Base-by-base conservation (phyloP, 2,797 vertebrate genomes). In the Pteropus rufus region DNA sequence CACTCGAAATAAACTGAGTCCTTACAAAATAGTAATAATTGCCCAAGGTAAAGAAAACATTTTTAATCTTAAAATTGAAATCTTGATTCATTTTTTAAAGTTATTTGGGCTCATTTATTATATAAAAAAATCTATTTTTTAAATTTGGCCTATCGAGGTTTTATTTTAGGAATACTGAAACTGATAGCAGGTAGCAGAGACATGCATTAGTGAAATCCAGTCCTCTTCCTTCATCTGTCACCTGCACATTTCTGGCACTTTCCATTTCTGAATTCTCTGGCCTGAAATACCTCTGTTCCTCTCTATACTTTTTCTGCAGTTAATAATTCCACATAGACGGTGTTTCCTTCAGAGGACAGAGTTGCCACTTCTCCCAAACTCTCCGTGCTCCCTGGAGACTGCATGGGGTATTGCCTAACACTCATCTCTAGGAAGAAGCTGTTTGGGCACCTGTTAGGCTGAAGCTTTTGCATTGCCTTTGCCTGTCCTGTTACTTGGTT, bases 141-240 rank as follows among this genome's bases (percentile, higher is more conserved):
- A n/a, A 69, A 49, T 64, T 75, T 79, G 58, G 44, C 36, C 65
- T 65, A 54, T 24, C 34, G 39, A 89, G 11, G 3, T 44, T 89
- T 94, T 85, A 62, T 87, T 91, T 83, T 26, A 73, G 56, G 46
- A 93, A 91, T 41, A 49, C 11, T 81, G 81, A 81, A 93, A 86
- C 19, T 64, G 69, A 69, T 1, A 39, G 29, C 3, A 54, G 31
- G 76, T 31, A 82, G 64, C 12, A 2, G 9, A 83, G 29, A 79
- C 49, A 31, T 4, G 62, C 24, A 41, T 58, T 69, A n/a, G 46
- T 52, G 24, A 54, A 82, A 65, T 4, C 3, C 39, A 92, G 46
- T 24, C 44, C 26, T n/a, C 77, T 64, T 34, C 14, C 19, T 83
- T 89, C 39, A 54, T 44, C 39, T 69, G 80, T 86, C 21, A 77